A percentile compares a stretch with the other conserved stretches of the same genome.
Evolutionary conservation across 2,888 invertebrate species (phyloP).

Genomic region (Smittia aterrima): DNA sequence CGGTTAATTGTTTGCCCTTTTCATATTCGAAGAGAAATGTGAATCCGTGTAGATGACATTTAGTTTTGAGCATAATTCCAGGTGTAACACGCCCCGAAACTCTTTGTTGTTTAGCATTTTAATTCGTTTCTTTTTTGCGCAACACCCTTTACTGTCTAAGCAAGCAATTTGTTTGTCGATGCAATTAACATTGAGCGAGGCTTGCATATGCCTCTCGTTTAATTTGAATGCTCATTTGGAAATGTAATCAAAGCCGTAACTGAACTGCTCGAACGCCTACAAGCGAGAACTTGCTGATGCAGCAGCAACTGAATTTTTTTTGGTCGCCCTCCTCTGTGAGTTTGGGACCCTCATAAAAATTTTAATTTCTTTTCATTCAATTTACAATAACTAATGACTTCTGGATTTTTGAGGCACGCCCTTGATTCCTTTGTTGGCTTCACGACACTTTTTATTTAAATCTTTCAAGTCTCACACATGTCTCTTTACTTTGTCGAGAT

Average conservation of each 20-base stretch:
- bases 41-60: constrained; percentile 16
- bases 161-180: background rate
- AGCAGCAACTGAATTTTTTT: background rate
- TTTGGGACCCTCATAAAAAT: constrained; percentile 4
- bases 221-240: constrained; percentile 2
- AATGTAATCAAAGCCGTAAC: background rate
- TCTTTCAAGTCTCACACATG: background rate
- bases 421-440: constrained; percentile 4
- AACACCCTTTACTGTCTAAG: background rate
- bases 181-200: constrained; percentile 37
- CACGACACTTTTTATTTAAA: background rate
- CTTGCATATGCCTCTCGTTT: background rate
- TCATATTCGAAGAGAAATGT: background rate
- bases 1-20: background rate
- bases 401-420: constrained; percentile 36
- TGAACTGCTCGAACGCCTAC: background rate
- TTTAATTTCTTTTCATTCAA: constrained; percentile 35
- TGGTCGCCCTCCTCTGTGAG: background rate
- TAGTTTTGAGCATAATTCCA: constrained; percentile 3
- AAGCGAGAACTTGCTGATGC: background rate
- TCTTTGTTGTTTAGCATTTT: constrained; percentile 18
- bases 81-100: constrained; percentile 40
- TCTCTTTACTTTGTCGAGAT: too few species aligned
- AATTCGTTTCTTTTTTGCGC: constrained; percentile 23
- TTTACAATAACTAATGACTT: constrained; percentile 40